phyloP scores from a whole-genome alignment of 2,797 vertebrate genomes.

The Halcyon chelicuti region DNA sequence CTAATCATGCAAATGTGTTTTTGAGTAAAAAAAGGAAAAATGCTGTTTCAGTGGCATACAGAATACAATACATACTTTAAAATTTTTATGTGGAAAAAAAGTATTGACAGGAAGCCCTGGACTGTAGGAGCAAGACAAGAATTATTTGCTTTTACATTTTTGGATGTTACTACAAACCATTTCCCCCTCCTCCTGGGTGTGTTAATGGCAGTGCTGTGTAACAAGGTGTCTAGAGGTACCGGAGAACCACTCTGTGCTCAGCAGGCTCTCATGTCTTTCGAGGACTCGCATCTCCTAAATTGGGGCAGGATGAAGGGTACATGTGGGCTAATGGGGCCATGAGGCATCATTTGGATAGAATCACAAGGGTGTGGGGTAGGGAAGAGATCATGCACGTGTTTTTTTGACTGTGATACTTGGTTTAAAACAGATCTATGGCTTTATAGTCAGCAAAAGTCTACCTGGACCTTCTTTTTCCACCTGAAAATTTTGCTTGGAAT shows the following conservation, averaged over 20 bases:
- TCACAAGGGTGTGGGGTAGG: rapidly evolving
- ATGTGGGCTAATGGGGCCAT: rapidly evolving
- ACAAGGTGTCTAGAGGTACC: not conserved
- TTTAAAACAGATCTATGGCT: not conserved
- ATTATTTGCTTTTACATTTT: not conserved
- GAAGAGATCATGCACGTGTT: rapidly evolving
- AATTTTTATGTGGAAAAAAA: not conserved
- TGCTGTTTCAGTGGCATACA: not conserved
- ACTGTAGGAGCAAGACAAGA: not conserved
- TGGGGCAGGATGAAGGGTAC: not conserved
- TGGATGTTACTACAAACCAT: not conserved
- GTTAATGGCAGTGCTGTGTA: not conserved
- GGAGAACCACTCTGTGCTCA: not conserved
- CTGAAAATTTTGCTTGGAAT: not conserved
- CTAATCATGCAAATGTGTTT: not conserved
- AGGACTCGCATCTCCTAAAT: not conserved
- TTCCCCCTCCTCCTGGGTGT: not conserved
- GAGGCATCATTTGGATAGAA: not conserved
- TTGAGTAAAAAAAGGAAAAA: constrained; percentile 15
- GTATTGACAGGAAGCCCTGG: not conserved
- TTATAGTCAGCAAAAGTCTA: not conserved
- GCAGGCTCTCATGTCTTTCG: not conserved
- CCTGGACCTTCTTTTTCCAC: not conserved
- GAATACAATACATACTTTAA: not conserved
- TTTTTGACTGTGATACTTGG: not conserved